Conservation (phyloP, 2,888 invertebrate species). For the Drosophila anceps region DNA sequence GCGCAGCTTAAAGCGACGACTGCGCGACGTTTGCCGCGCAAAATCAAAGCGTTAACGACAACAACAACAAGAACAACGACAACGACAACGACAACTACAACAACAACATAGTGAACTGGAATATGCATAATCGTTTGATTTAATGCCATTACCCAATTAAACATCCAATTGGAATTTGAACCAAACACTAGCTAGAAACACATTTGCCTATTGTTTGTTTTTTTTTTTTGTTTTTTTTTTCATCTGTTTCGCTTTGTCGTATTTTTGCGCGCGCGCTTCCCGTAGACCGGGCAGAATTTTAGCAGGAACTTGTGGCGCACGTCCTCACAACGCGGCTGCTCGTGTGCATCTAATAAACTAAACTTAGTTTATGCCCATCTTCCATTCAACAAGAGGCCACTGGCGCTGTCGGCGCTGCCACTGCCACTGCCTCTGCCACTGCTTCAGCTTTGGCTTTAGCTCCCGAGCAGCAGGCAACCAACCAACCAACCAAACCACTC, state of each 20-base stretch:
- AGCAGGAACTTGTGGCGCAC: constrained; percentile 71
- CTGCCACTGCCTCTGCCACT: constrained; percentile 15
- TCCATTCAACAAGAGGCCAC: constrained; percentile 66
- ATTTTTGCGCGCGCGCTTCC: constrained; percentile 36
- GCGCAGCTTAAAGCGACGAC: constrained; percentile 59
- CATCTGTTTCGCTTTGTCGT: constrained; percentile 1
- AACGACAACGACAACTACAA: not conserved
- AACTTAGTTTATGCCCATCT: constrained; percentile 83
- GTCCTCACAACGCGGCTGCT: constrained; percentile 85
- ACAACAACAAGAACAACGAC: constrained; percentile 21
- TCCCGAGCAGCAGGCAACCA: constrained; percentile 21
- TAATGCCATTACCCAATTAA: constrained; percentile 19
- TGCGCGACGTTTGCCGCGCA: constrained; percentile 51
- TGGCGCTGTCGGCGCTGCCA: constrained; percentile 33
- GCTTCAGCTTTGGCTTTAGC: constrained; percentile 12
- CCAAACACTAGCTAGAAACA: constrained; percentile 5
- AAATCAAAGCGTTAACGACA: constrained; percentile 17
- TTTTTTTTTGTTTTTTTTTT: too few species aligned
- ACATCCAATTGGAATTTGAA: constrained; percentile 10
- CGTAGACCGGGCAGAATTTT: constrained; percentile 19
- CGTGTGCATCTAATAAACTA: constrained; percentile 86
- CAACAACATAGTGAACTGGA: constrained; percentile 17
- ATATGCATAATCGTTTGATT: not conserved
- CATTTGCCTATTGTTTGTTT: too few species aligned
- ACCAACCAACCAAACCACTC: constrained; percentile 64